Conservation (phyloP, 2,113 vertebrate genomes). For the Boulengeromyrus knoepffleri region DNA sequence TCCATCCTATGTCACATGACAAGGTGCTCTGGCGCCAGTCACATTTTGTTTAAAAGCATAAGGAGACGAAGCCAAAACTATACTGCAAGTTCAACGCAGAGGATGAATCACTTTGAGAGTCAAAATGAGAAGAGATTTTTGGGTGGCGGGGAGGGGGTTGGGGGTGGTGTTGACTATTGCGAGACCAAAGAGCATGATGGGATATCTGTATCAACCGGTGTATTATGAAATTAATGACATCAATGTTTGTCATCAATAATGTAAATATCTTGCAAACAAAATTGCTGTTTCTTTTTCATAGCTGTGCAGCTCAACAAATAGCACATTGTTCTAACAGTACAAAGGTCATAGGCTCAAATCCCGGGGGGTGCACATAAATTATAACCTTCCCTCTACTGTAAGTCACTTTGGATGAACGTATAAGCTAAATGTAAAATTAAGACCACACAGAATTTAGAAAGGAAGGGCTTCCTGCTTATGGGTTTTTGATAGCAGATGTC, state of each 20-base stretch:
- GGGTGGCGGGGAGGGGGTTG: not conserved
- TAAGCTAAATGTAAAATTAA: not conserved
- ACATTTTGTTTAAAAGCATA: not conserved
- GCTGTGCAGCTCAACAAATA: not conserved
- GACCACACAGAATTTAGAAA: not conserved
- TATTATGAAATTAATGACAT: not conserved
- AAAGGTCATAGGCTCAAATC: not conserved
- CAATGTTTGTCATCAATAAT: not conserved
- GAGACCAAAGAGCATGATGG: not conserved
- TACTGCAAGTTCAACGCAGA: not conserved
- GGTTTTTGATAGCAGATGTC: not conserved
- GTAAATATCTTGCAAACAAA: not conserved
- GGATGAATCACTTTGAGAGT: not conserved
- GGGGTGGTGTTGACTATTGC: not conserved
- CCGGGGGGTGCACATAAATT: not conserved
- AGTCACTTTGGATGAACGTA: not conserved
- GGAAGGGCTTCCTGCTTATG: not conserved
- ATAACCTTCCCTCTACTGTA: not conserved
- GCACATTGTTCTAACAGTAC: not conserved
- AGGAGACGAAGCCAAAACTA: not conserved
- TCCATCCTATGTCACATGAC: not conserved
- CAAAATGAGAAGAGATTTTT: not conserved
- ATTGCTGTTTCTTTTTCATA: not conserved
- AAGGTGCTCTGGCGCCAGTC: not conserved
- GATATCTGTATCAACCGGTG: not conserved